These are phyloP conservation scores for Leptestheria dahalacensis DNA, from an alignment of 1,140 invertebrate genomes.

Conservation along the genomic window DNA sequence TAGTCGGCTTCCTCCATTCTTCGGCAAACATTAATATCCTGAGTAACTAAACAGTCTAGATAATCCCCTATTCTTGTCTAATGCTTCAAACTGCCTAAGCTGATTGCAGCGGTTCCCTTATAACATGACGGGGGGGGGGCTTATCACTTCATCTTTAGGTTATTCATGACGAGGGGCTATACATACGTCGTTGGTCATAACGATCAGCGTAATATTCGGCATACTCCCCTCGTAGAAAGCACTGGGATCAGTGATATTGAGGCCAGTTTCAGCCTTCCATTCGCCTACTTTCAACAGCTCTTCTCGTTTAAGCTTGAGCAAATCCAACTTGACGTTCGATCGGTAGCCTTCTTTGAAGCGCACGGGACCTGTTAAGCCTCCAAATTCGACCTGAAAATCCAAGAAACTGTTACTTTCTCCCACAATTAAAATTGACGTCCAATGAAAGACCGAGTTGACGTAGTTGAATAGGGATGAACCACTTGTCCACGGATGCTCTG, in stretches of 20 bases:
- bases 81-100: background rate
- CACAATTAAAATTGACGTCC: background rate
- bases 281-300: conserved; percentile 60
- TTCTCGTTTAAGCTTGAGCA: conserved; percentile 64
- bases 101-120: too few species aligned
- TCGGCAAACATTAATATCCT: background rate
- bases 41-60: background rate
- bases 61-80: background rate
- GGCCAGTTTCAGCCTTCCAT: conserved; percentile 54
- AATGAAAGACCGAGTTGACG: conserved; percentile 58
- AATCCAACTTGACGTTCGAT: conserved; percentile 65
- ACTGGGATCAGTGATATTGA: conserved; percentile 66
- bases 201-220: conserved; percentile 72
- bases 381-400: conserved; percentile 44
- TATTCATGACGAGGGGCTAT: background rate
- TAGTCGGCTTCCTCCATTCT: background rate
- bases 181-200: conserved; percentile 73
- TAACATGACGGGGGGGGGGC: too few species aligned
- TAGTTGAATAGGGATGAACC: conserved; percentile 79
- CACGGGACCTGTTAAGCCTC: conserved; percentile 74
- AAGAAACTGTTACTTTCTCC: background rate
- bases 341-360: conserved; percentile 70
- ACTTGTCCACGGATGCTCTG: conserved; percentile 65
- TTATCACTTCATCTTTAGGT: too few species aligned
- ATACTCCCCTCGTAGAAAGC: conserved; percentile 69